phyloP scores from a whole-genome alignment of 2,888 invertebrate species.

The Cephus pygmeus region DNA sequence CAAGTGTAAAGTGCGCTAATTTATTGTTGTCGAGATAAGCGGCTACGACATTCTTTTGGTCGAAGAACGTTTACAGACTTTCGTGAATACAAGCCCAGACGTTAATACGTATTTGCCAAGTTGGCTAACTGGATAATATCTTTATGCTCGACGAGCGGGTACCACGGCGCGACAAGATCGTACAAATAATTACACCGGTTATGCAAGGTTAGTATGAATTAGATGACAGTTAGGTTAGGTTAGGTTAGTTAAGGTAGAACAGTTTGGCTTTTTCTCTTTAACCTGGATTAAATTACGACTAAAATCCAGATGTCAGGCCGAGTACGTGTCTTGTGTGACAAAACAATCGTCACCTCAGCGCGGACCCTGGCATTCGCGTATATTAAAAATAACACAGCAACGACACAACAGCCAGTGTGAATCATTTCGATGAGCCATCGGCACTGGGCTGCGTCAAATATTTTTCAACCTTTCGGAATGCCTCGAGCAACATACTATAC shows the following conservation, averaged over 20 bases:
- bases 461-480: not conserved
- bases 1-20: not conserved
- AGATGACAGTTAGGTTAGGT: not conserved
- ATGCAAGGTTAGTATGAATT: not conserved
- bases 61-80: not conserved
- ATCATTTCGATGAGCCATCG: not conserved
- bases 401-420: not conserved
- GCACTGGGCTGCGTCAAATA: not conserved
- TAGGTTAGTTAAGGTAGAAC: not conserved
- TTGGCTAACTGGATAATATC: not conserved
- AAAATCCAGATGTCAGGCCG: not conserved
- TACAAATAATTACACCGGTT: not conserved
- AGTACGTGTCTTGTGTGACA: not conserved
- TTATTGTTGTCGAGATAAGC: not conserved
- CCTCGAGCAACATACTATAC: not conserved
- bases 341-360: not conserved
- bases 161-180: not conserved
- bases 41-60: not conserved
- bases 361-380: not conserved
- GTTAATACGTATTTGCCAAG: not conserved
- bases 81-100: not conserved
- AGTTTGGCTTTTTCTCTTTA: not conserved
- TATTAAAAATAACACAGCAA: not conserved
- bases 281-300: not conserved
- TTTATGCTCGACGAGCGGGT: not conserved